phyloP scores from a whole-genome alignment of 2,113 vertebrate genomes.

The Myotis brandtii region DNA sequence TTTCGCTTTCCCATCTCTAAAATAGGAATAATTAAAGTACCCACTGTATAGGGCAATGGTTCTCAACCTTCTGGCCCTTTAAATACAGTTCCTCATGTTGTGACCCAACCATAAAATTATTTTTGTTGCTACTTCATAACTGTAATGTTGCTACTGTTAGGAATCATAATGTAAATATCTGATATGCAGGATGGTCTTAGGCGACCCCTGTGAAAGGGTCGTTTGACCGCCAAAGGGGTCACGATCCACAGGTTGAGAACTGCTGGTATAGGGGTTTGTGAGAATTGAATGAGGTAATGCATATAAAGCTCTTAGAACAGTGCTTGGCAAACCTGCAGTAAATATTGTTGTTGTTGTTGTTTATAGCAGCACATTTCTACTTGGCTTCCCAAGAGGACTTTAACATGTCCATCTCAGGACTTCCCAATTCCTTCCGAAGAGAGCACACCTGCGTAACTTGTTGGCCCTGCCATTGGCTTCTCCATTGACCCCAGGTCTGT shows the following conservation, averaged over 20 bases:
- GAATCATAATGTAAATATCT: too few species aligned
- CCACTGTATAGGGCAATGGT: neutral
- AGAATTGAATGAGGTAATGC: neutral
- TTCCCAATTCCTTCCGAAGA: neutral
- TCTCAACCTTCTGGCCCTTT: too few species aligned
- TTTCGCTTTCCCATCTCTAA: neutral
- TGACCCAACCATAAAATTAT: too few species aligned
- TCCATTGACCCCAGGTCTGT: neutral
- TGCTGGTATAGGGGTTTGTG: neutral
- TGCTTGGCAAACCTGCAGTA: neutral
- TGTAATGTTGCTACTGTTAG: too few species aligned
- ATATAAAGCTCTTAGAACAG: slow-evolving; percentile 16
- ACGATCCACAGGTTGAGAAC: too few species aligned
- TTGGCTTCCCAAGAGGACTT: neutral
- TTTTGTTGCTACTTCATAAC: too few species aligned
- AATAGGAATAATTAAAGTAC: neutral
- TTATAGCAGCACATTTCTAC: neutral
- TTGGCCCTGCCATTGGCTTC: neutral
- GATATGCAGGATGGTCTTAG: too few species aligned
- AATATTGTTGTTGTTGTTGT: neutral
- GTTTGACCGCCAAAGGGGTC: too few species aligned
- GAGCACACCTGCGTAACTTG: neutral
- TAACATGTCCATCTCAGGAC: neutral
- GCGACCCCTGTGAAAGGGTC: too few species aligned
- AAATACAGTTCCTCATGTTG: too few species aligned